Percentiles rank a stretch among this genome's conserved stretches.
Evolutionary conservation across 2,113 vertebrate genomes (phyloP).

Genomic region (Sinocyclocheilus maitianheensis): DNA sequence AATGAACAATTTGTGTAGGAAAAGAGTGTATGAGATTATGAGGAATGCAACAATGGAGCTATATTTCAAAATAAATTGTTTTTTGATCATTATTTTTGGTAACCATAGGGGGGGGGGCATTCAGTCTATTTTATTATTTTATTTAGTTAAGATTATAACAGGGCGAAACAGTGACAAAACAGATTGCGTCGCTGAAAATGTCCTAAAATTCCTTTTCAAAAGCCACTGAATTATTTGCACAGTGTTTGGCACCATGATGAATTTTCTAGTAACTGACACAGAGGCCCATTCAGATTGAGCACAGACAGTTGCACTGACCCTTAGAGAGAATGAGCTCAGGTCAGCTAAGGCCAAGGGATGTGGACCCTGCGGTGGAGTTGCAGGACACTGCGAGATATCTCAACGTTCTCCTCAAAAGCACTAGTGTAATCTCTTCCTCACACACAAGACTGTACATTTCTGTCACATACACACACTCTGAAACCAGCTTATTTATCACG

Average conservation of each 20-base stretch:
- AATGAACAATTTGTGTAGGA: constrained; percentile 43
- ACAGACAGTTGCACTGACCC: constrained; percentile 63
- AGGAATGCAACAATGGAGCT: neutral
- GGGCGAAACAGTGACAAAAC: too few relatives aligned
- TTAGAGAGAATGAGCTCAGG: constrained; percentile 58
- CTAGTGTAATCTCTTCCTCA: constrained; percentile 24
- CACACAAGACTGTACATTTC: neutral
- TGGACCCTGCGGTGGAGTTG: constrained; percentile 64
- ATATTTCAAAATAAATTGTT: constrained; percentile 22
- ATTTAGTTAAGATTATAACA: too few relatives aligned
- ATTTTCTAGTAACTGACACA: constrained; percentile 27
- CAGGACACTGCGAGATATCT: constrained; percentile 66
- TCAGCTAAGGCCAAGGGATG: constrained; percentile 71
- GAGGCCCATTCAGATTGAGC: constrained; percentile 30
- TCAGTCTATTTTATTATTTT: neutral
- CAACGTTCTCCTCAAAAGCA: constrained; percentile 41
- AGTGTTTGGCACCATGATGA: neutral
- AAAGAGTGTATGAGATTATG: neutral
- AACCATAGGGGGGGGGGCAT: constrained; percentile 36
- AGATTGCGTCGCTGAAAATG: too few relatives aligned
- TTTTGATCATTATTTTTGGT: constrained; percentile 15
- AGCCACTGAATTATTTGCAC: neutral
- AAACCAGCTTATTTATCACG: neutral
- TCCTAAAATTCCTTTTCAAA: too few relatives aligned
- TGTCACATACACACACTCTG: neutral